Base-by-base conservation (phyloP, 2,113 vertebrate species). In the Cisticola juncidis region DNA sequence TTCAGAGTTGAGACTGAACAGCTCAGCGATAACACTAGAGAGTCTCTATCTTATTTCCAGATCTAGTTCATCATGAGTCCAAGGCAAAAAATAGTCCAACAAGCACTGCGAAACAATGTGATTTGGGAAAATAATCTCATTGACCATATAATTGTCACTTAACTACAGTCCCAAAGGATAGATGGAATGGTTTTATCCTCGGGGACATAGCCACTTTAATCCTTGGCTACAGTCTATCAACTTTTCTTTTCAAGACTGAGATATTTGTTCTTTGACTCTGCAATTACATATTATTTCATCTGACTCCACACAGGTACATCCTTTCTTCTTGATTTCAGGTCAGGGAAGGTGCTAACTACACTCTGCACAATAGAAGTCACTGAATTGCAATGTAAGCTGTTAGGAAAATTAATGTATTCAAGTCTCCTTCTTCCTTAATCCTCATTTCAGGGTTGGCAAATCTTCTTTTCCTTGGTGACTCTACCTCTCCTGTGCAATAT, bases 391-490 rank as follows among this genome's bases (percentile, higher is more conserved):
- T 86, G 79, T 81, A 83, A 94, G 56, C 88, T 86, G 71, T 33
- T 74, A 83, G 57, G 56, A 93, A 95, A 93, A 95, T 86, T 91
- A 94, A 95, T 90, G 51, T 93, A 95, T 94, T 92, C 87, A 48
- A 47, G 68, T 68, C 51, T 86, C 50, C 58, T 86, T 68, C 68
- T 91, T 91, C 64, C 79, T 95, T 96, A 92, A 96, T 97, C 93
- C 76, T 78, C 69, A 42, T 71, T 94, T 93, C 31, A 16, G 71
- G 24, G 25, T 12, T 73, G 58, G 81, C 38, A 97, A 92, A 96
- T 96, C 95, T 92, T 81, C 86, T 95, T 96, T 94, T 96, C 82
- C 88, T 83, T 93, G 68, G 79, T 90, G 81, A 73, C 15, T 92
- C 25, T 90, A 86, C 90, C 72, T 92, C 71, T 80, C 22, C 60